A percentile compares a stretch with the other conserved stretches of the same genome.
Conservation (phyloP, 1,140 invertebrate genomes). For the Nautilus pompilius region DNA sequence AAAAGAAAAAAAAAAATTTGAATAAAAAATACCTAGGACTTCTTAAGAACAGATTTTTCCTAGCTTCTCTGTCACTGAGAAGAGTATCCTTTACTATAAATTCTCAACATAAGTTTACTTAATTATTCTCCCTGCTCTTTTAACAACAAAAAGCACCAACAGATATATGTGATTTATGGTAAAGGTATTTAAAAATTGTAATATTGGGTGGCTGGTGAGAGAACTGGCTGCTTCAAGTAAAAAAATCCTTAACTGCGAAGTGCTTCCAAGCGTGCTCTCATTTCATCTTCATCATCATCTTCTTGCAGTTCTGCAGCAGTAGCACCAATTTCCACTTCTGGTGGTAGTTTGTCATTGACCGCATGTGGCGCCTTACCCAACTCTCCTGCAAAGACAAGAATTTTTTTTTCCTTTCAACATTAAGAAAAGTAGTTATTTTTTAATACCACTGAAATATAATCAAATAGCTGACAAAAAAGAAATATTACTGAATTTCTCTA, state of each 20-base stretch:
- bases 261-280: constrained; percentile 79
- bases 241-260: constrained; percentile 77
- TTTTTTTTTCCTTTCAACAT: not conserved
- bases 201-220: too few relatives aligned
- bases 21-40: too few relatives aligned
- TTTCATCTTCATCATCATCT: constrained; percentile 73
- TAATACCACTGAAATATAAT: not conserved
- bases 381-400: constrained; percentile 58
- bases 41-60: too few relatives aligned
- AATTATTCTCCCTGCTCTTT: too few relatives aligned
- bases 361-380: constrained; percentile 74
- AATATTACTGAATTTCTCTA: not conserved
- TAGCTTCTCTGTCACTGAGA: too few relatives aligned
- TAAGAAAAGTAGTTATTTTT: not conserved
- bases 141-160: too few relatives aligned
- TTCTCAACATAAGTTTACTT: too few relatives aligned
- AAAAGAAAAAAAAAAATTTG: too few relatives aligned
- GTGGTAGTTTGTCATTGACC: constrained; percentile 51
- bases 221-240: too few relatives aligned
- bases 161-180: too few relatives aligned
- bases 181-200: too few relatives aligned
- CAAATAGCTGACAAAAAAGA: not conserved
- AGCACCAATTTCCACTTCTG: constrained; percentile 51
- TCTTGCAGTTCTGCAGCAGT: constrained; percentile 59
- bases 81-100: too few relatives aligned